Conservation (phyloP, 1,140 invertebrate species). For the Harpegnathos saltator region DNA sequence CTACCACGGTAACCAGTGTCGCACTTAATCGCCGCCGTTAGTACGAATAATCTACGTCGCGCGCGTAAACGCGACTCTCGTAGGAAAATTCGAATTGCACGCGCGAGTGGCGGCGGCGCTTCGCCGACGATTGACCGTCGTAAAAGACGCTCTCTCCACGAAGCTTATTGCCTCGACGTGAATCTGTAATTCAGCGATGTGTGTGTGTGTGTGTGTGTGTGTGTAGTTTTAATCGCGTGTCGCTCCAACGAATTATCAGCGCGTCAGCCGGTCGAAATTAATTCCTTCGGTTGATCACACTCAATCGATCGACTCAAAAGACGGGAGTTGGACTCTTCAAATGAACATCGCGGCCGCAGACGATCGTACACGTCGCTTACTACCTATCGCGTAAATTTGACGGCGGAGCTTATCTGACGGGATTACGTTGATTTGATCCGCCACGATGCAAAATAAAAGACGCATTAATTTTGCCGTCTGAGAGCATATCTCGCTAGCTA, state of each 20-base stretch:
- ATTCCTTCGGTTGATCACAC: too few relatives aligned
- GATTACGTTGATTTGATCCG: too few relatives aligned
- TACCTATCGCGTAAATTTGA: too few relatives aligned
- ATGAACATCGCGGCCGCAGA: too few relatives aligned
- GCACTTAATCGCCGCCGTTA: conserved; percentile 31
- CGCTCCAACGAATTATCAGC: not conserved
- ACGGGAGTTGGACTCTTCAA: not conserved
- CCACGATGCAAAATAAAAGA: too few relatives aligned
- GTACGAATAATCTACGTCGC: conserved; percentile 14
- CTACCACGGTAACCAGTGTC: not conserved
- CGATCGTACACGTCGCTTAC: too few relatives aligned
- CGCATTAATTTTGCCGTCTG: too few relatives aligned
- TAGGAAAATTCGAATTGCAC: conserved; percentile 26
- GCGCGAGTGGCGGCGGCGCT: not conserved
- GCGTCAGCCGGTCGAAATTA: not conserved
- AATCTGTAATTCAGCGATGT: conserved; percentile 12
- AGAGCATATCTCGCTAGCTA: too few relatives aligned
- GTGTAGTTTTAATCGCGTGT: not conserved
- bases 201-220: too few relatives aligned
- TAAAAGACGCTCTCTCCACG: not conserved
- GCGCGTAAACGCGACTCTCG: not conserved
- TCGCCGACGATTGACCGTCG: not conserved
- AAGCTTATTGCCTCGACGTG: not conserved
- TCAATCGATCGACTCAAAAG: too few relatives aligned
- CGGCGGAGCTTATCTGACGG: too few relatives aligned